These are phyloP conservation scores for Neofelis nebulosa DNA, from an alignment of 2,113 vertebrate genomes.

Conservation along the genomic window DNA sequence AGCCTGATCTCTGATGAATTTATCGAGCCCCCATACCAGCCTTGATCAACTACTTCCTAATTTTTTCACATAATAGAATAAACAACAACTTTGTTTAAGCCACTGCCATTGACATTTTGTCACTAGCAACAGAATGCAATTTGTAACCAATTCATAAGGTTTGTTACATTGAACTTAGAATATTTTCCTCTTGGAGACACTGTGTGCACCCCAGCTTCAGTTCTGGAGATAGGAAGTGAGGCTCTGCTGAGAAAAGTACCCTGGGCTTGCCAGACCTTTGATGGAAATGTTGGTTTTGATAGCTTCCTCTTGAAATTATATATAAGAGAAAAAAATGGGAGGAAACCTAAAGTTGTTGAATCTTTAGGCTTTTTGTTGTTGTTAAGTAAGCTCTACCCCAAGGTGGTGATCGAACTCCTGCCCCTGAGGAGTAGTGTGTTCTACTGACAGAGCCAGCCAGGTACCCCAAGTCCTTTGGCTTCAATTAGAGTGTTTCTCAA, in stretches of 20 bases:
- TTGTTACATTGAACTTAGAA: background rate
- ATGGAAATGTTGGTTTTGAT: background rate
- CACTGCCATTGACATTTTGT: background rate
- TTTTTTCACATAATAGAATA: background rate
- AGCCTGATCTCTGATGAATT: background rate
- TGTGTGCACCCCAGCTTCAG: background rate
- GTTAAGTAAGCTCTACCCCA: background rate
- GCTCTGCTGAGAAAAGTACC: background rate
- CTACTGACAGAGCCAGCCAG: background rate
- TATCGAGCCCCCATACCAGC: background rate
- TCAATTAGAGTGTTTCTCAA: background rate
- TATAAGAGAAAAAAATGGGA: background rate
- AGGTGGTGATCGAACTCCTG: background rate
- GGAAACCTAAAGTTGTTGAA: background rate
- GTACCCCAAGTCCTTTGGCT: background rate
- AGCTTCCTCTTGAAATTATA: background rate
- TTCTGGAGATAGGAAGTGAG: background rate
- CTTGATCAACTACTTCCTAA: background rate
- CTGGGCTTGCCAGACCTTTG: background rate
- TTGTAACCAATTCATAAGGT: background rate
- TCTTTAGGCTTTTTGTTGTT: background rate
- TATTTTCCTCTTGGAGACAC: background rate
- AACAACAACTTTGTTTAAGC: background rate
- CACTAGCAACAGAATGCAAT: background rate
- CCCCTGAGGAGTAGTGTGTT: background rate